A percentile compares a stretch with the other conserved stretches of the same genome.
Conservation (phyloP, 2,797 vertebrate species). For the Morelia viridis region DNA sequence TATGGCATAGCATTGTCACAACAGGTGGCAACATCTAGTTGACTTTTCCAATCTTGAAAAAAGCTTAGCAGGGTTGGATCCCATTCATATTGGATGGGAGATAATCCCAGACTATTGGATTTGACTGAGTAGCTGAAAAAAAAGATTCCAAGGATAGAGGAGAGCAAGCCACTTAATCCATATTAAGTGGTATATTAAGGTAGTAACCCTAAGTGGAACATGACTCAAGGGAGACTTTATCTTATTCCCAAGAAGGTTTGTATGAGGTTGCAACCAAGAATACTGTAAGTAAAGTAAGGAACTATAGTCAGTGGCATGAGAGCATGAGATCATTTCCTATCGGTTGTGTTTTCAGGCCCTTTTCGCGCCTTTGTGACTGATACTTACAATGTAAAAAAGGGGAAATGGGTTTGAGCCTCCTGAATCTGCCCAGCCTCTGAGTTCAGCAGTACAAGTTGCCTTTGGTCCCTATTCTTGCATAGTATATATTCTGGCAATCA, state of each 20-base stretch:
- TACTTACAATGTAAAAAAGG: background rate
- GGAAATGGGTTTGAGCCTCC: background rate
- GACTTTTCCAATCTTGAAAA: background rate
- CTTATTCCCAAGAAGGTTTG: background rate
- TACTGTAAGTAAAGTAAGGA: background rate
- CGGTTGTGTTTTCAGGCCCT: background rate
- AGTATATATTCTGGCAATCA: background rate
- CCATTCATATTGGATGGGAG: background rate
- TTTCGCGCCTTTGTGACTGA: background rate
- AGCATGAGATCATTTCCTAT: background rate
- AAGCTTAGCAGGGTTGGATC: background rate
- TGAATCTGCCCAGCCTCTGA: background rate
- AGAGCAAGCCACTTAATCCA: background rate
- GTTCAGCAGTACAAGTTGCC: background rate
- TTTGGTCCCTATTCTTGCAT: background rate
- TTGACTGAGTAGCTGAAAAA: background rate
- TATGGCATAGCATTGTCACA: background rate
- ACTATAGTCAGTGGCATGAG: background rate
- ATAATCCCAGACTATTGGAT: background rate
- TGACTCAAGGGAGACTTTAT: background rate
- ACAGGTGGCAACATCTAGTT: background rate
- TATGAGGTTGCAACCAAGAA: background rate
- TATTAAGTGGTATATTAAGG: background rate
- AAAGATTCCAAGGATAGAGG: background rate
- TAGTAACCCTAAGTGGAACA: background rate